Conservation (phyloP, 2,113 vertebrate genomes). For the Sylvietta virens region DNA sequence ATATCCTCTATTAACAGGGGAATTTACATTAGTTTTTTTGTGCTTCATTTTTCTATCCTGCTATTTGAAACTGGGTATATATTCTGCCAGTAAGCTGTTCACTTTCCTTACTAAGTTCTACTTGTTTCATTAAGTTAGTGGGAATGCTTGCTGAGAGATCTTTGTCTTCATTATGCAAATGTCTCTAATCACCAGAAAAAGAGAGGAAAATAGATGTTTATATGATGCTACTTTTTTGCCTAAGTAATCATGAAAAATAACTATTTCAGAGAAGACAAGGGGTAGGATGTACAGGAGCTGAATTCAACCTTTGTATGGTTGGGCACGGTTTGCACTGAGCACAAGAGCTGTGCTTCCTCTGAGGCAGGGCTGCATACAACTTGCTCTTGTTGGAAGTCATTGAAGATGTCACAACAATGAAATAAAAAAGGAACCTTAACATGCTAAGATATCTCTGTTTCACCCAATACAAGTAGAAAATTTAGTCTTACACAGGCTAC, state of each 20-base stretch:
- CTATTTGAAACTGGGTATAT: neutral
- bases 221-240: neutral
- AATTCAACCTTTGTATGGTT: neutral
- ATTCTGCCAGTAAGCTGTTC: neutral
- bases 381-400: neutral
- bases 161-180: neutral
- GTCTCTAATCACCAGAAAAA: neutral
- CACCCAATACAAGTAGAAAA: neutral
- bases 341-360: neutral
- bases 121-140: neutral
- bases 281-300: neutral
- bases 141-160: neutral
- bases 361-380: neutral
- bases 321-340: accelerated
- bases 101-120: neutral
- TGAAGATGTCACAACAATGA: neutral
- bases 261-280: neutral
- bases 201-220: neutral
- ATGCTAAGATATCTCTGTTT: neutral
- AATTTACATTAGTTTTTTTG: neutral
- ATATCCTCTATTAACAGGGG: neutral
- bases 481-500: neutral
- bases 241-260: neutral
- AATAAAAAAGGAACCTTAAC: neutral
- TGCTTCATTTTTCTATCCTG: neutral